Percentiles rank a stretch among this genome's conserved stretches.
Evolutionary conservation across 2,888 invertebrate genomes (phyloP).

Genomic region (Blastobasis adustella): DNA sequence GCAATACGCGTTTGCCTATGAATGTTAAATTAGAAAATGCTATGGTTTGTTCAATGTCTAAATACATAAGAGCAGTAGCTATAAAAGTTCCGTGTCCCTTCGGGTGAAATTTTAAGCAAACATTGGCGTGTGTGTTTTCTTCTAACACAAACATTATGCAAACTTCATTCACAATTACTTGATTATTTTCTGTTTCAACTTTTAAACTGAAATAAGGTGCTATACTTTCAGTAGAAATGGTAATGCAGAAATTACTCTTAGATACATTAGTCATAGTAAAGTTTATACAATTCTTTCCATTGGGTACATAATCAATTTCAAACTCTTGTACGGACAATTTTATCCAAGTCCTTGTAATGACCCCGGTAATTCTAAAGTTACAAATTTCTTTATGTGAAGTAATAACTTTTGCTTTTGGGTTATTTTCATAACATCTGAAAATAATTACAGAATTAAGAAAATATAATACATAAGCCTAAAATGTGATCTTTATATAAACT

Average conservation of each 20-base stretch:
- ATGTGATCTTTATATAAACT: too few species aligned
- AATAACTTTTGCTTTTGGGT: slow-evolving; percentile 48
- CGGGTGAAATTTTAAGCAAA: slow-evolving; percentile 50
- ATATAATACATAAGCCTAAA: too few species aligned
- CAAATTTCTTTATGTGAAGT: slow-evolving; percentile 49
- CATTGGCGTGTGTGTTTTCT: slow-evolving; percentile 24
- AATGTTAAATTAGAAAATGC: slow-evolving; percentile 62
- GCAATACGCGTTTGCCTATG: slow-evolving; percentile 41
- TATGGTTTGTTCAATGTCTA: slow-evolving; percentile 50
- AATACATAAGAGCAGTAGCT: slow-evolving; percentile 46
- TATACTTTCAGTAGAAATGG: slow-evolving; percentile 47
- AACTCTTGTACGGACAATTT: slow-evolving; percentile 51
- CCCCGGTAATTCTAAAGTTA: slow-evolving; percentile 51
- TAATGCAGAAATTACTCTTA: slow-evolving; percentile 45
- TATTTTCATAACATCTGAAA: slow-evolving; percentile 55
- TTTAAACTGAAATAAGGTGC: slow-evolving; percentile 47
- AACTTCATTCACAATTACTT: slow-evolving; percentile 34
- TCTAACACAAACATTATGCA: slow-evolving; percentile 52
- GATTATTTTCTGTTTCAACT: slow-evolving; percentile 30
- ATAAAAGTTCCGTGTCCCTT: slow-evolving; percentile 50
- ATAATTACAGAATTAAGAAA: neutral
- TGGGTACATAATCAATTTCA: slow-evolving; percentile 41
- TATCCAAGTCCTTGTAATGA: slow-evolving; percentile 60
- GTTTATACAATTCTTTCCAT: slow-evolving; percentile 31
- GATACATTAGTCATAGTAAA: slow-evolving; percentile 61